Conservation (phyloP, 2,113 vertebrate genomes). For the Synchiropus splendidus region DNA sequence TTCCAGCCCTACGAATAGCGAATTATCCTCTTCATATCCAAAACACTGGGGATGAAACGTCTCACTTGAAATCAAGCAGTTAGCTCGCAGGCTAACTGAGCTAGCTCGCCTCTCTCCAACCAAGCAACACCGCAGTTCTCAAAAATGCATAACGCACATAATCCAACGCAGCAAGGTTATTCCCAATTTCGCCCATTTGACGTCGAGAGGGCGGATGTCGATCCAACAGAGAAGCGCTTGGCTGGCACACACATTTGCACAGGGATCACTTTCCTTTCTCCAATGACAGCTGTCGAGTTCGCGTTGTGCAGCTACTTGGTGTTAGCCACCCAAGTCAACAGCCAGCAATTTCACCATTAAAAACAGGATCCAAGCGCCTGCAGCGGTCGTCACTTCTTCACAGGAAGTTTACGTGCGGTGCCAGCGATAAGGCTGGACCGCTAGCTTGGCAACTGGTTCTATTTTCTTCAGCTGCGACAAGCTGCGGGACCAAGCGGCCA, state of each 20-base stretch:
- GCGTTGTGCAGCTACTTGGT: slow-evolving; percentile 57
- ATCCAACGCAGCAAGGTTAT: slow-evolving; percentile 53
- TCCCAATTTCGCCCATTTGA: slow-evolving; percentile 64
- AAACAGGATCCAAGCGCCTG: too few relatives aligned
- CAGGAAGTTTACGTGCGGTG: slow-evolving; percentile 8
- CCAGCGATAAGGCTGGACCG: slow-evolving; percentile 29
- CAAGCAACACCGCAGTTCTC: slow-evolving; percentile 58
- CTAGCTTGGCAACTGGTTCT: slow-evolving; percentile 58
- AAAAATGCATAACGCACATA: slow-evolving; percentile 54
- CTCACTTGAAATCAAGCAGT: slow-evolving; percentile 58
- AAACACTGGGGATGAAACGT: slow-evolving; percentile 57
- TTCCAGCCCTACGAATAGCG: slow-evolving; percentile 67
- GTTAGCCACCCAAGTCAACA: slow-evolving; percentile 60
- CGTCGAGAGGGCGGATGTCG: slow-evolving; percentile 35
- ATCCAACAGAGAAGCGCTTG: slow-evolving; percentile 49
- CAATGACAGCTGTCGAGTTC: slow-evolving; percentile 69
- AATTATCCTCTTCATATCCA: slow-evolving; percentile 74
- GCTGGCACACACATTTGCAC: slow-evolving; percentile 33
- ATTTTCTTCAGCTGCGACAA: slow-evolving; percentile 65
- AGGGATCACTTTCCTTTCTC: slow-evolving; percentile 69
- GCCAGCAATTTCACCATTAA: slow-evolving; percentile 36
- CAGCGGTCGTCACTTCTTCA: too few relatives aligned
- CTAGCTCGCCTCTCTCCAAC: slow-evolving; percentile 62
- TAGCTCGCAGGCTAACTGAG: slow-evolving; percentile 47
- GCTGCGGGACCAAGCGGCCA: slow-evolving; percentile 57